Evolutionary conservation across 2,888 invertebrate species (phyloP).

Genomic region (Cryptocephalus primarius): DNA sequence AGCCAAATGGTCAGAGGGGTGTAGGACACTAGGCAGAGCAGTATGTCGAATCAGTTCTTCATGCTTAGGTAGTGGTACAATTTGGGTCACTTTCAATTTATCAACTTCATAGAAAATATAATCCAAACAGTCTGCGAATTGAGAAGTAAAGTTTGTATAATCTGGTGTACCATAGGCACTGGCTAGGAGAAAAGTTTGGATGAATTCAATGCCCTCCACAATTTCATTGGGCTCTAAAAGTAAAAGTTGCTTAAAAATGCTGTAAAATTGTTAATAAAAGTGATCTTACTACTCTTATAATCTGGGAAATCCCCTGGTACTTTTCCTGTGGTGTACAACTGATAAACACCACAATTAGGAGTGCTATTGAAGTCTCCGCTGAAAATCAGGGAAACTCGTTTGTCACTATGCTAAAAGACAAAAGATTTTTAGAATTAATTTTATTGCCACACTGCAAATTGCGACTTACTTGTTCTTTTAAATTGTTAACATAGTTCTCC

Average conservation of each 20-base stretch:
- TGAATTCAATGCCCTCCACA: slow-evolving; percentile 49
- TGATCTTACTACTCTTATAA: slow-evolving; percentile 66
- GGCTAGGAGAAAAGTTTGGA: slow-evolving; percentile 52
- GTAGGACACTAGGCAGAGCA: slow-evolving; percentile 79
- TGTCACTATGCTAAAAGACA: slow-evolving; percentile 28
- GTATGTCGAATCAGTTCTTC: slow-evolving; percentile 62
- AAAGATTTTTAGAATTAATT: slow-evolving; percentile 1
- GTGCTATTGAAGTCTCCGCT: slow-evolving; percentile 93
- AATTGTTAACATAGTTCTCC: slow-evolving; percentile 42
- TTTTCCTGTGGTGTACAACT: slow-evolving; percentile 60
- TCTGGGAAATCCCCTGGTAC: slow-evolving; percentile 56
- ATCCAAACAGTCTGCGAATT: slow-evolving; percentile 81
- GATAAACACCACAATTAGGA: slow-evolving; percentile 74
- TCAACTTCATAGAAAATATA: slow-evolving; percentile 77
- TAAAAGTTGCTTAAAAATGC: not conserved
- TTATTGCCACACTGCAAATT: not conserved
- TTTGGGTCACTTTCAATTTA: slow-evolving; percentile 51
- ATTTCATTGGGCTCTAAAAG: slow-evolving; percentile 53
- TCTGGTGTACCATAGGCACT: slow-evolving; percentile 80
- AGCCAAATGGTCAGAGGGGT: slow-evolving; percentile 92
- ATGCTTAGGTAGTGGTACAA: slow-evolving; percentile 69
- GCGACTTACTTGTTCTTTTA: slow-evolving; percentile 30
- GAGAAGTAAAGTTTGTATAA: slow-evolving; percentile 77
- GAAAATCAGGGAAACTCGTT: slow-evolving; percentile 57
- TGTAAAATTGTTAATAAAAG: not conserved